Conservation (phyloP, 35 echinoderm and acorn worm genomes). For the Ptychodera flava region DNA sequence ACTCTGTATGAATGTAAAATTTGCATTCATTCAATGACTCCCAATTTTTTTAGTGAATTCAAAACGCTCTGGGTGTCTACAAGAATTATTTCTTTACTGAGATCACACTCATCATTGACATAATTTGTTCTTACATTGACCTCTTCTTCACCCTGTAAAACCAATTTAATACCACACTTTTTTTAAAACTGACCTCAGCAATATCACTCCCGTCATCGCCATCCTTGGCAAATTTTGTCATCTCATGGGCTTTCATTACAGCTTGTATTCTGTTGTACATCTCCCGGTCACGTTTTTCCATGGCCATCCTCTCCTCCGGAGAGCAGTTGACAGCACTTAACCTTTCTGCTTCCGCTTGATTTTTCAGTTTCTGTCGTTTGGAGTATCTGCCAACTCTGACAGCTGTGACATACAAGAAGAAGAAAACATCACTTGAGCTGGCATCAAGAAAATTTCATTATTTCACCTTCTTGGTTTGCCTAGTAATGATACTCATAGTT, state of each 20-base stretch:
- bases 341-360: conserved; percentile 75
- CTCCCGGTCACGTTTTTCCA: conserved; percentile 60
- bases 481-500: background rate
- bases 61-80: too few species aligned
- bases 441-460: background rate
- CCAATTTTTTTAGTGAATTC: too few species aligned
- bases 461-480: background rate
- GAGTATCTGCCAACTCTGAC: conserved; percentile 95
- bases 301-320: conserved; percentile 55
- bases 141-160: too few species aligned
- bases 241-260: conserved; percentile 66
- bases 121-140: too few species aligned
- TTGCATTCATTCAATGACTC: too few species aligned
- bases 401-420: conserved; percentile 24
- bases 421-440: background rate
- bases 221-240: conserved; percentile 16
- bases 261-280: conserved; percentile 93
- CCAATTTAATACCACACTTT: too few species aligned
- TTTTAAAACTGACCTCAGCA: background rate
- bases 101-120: too few species aligned
- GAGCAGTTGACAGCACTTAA: conserved; percentile 26
- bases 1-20: too few species aligned
- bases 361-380: conserved; percentile 92
- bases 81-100: too few species aligned
- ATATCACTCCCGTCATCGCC: background rate